Base-by-base conservation (phyloP, 2,888 invertebrate genomes). In the Agrotis clavis region DNA sequence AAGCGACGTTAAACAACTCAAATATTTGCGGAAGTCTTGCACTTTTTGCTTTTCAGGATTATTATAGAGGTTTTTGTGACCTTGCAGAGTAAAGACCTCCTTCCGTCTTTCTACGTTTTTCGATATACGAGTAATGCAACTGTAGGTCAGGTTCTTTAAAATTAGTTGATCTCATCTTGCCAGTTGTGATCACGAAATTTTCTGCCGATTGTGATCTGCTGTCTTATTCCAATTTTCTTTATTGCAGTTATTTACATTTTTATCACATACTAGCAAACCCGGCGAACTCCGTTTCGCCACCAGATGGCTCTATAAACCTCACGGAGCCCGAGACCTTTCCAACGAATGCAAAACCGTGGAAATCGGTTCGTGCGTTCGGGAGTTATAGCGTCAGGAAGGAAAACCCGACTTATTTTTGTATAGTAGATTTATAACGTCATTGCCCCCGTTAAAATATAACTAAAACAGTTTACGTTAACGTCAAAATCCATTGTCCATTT, bases 401-500 rank as follows among this genome's bases (percentile, higher is more conserved):
- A n/a, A n/a, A n/a, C n/a, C n/a, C n/a, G n/a, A n/a, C n/a, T n/a
- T n/a, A n/a, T n/a, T n/a, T n/a, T n/a, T n/a, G n/a, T n/a, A n/a
- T n/a, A n/a, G n/a, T n/a, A n/a, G n/a, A n/a, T 16, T 53, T 30
- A 59, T 57, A 51, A 66, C 57, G 67, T 14, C 14, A 25, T 48
- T 48, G 69, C 53, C 68, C 59, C 59, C 59, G 59, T 41, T 16
- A 35, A 72, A 25, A 0, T 19, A 45, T 6, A 45, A 75, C 41
- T n/a, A 67, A 19, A 68, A 60, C 41, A 53, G 18, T 47, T 50
- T 54, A n/a, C n/a, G 53, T 77, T 60, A 53, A 77, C 60, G 47
- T 54, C 48, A 53, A 19, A 59, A 77, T 77, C 59, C 4, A 73
- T 73, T 73, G 69, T 68, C 53, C 35, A 25, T 48, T 7, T 75